phyloP scores from a whole-genome alignment of 64 coral and sea anemone genomes.

The Trachythela sp. region DNA sequence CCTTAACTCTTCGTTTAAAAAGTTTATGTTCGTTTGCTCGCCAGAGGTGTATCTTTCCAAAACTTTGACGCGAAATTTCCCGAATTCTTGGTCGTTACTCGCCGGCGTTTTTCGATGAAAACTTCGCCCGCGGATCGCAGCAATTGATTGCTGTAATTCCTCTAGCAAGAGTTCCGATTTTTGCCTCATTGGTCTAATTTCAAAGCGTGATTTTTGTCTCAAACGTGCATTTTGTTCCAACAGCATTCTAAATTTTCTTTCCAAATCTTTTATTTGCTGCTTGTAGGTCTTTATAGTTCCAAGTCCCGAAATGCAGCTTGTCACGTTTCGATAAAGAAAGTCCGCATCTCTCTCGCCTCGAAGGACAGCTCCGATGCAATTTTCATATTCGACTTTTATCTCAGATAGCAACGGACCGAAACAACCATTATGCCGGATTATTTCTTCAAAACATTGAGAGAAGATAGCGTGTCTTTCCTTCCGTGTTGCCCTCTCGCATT shows the following conservation, averaged over 20 bases:
- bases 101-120: not conserved
- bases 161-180: not conserved
- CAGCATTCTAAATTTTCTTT: not conserved
- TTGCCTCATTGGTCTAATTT: not conserved
- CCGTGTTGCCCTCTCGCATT: not conserved
- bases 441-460: slow-evolving; percentile 21
- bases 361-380: not conserved
- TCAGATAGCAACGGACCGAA: not conserved
- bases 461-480: not conserved
- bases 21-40: not conserved
- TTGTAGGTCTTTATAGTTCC: not conserved
- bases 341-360: not conserved
- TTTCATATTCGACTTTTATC: slow-evolving; percentile 7
- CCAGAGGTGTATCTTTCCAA: not conserved
- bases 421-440: not conserved
- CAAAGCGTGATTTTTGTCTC: not conserved
- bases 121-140: not conserved
- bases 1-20: not conserved
- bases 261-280: not conserved
- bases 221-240: not conserved
- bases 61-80: not conserved
- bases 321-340: not conserved
- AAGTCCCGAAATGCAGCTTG: not conserved
- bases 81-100: not conserved
- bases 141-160: not conserved